These are phyloP conservation scores for Rostratula benghalensis DNA, from an alignment of 2,113 vertebrate species.

Conservation along the genomic window DNA sequence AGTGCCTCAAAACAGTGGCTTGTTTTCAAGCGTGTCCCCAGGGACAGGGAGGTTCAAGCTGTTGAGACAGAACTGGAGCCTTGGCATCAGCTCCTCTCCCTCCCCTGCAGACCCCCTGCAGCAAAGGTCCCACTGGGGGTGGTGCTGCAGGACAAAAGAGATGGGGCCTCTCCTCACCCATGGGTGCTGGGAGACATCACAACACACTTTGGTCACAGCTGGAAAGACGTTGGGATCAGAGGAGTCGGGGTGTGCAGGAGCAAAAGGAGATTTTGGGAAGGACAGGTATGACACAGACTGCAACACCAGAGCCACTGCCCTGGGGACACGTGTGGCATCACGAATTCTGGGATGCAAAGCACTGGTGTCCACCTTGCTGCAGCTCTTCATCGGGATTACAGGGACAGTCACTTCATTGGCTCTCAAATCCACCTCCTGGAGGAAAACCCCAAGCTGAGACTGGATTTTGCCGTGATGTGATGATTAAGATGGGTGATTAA, in stretches of 20 bases:
- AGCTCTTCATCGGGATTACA: accelerated
- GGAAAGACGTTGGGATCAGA: no score
- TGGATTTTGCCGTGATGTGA: accelerated
- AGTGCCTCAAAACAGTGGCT: accelerated
- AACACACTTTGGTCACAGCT: accelerated
- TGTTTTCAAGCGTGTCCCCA: background rate
- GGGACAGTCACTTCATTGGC: accelerated
- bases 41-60: background rate
- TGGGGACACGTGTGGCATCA: background rate
- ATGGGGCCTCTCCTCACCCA: background rate
- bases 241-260: background rate
- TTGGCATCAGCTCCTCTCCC: accelerated
- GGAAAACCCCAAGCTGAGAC: background rate
- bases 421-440: background rate
- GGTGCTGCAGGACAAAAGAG: background rate
- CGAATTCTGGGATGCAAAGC: background rate
- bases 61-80: background rate
- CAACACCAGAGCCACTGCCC: accelerated
- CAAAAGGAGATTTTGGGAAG: background rate
- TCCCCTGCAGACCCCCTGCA: background rate
- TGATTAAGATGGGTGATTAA: accelerated
- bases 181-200: accelerated
- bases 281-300: background rate
- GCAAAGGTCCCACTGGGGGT: accelerated
- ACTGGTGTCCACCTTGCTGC: background rate